These are phyloP conservation scores for Denticeps clupeoides DNA, from an alignment of 2,797 vertebrate genomes.

Conservation along the genomic window DNA sequence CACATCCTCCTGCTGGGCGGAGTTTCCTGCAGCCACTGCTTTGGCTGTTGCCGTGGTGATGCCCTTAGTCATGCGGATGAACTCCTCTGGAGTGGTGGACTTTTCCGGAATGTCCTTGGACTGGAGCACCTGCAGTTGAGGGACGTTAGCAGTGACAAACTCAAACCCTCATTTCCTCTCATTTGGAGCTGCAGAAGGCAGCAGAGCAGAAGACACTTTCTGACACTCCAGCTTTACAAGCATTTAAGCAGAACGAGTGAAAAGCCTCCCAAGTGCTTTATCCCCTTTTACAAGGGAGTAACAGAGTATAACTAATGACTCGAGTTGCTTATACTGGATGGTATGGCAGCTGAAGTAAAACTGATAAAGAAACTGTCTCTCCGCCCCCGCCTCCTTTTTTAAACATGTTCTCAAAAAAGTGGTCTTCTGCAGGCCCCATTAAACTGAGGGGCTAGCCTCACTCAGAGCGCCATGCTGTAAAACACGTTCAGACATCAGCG, in stretches of 20 bases:
- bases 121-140: constrained; percentile 74
- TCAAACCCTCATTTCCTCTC: constrained; percentile 2
- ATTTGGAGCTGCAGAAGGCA: neutral
- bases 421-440: no score
- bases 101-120: constrained; percentile 83
- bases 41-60: constrained; percentile 96
- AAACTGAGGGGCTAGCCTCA: no score
- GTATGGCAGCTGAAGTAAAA: no score
- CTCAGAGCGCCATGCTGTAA: no score
- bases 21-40: constrained; percentile 94
- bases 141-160: constrained; percentile 2
- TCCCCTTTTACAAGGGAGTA: neutral
- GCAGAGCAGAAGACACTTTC: neutral
- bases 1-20: constrained; percentile 89
- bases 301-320: neutral
- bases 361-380: no score
- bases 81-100: constrained; percentile 85
- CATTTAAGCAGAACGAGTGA: no score
- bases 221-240: no score
- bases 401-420: no score
- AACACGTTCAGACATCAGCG: no score
- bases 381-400: no score
- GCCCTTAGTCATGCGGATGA: constrained; percentile 96
- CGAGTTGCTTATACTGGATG: neutral
- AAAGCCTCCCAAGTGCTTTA: neutral